Evolutionary conservation across 2,797 vertebrate species (phyloP), one percentile per base, ranked within the genome.

Genomic region (Australoheros facetus): DNA sequence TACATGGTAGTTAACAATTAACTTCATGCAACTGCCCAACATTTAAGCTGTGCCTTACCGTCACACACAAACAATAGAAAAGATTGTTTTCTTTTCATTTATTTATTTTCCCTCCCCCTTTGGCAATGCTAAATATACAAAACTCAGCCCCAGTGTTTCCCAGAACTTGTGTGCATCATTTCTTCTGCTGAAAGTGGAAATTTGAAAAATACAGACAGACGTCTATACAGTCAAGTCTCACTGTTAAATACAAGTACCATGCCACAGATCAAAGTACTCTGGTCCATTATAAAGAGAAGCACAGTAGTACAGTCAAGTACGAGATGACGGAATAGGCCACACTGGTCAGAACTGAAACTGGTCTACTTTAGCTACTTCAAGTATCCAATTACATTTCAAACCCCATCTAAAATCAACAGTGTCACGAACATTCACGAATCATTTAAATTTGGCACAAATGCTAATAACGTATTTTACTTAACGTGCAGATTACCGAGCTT

Each of bases 261-360:
- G 84, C 82, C 87, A 90, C 79, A 69, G 80, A 80, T 82, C 73
- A 32, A 78, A 82, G 34, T 80, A 73, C 81, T 88, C 75, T 8
- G 88, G 77, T 92, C 82, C 83, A 73, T 85, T 80, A 81, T 73
- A 85, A 87, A 88, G 82, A 87, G 77, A 85, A 90, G 79, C 87
- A 92, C 86, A 86, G 90, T 87, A 81, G 79, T 85, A 93, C 90
- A 89, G 88, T 86, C 85, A 79, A 85, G 81, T 83, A 90, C 78
- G 21, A 73, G 69, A 88, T 88, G 83, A 89, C 84, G 85, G 75
- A 89, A 84, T 80, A 93, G 92, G 90, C 87, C 89, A 91, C 89
- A 54, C 59, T 75, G 87, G 90, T 91, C 89, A 86, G 73, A 90
- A 92, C 77, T 72, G 81, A 90, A 89, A 79, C 75, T 34, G 26